Conservation (phyloP, 1,140 invertebrate species). For the Heliconius eleuchia region DNA sequence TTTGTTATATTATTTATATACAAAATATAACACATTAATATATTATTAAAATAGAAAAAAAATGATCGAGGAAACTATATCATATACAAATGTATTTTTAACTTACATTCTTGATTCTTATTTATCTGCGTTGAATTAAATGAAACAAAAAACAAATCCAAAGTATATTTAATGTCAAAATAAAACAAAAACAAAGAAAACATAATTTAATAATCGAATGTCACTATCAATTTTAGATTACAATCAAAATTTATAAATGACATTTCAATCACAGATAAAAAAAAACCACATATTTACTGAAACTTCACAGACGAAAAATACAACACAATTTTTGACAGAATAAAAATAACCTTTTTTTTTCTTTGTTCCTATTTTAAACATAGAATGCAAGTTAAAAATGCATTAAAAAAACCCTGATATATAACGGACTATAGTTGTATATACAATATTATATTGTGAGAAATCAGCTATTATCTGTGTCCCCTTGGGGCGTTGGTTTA, state of each 20-base stretch:
- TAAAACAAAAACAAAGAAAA: neutral
- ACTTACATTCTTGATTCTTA: neutral
- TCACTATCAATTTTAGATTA: neutral
- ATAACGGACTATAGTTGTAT: slow-evolving; percentile 12
- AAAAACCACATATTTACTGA: neutral
- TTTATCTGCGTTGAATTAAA: neutral
- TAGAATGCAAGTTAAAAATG: slow-evolving; percentile 7
- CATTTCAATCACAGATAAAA: slow-evolving; percentile 1
- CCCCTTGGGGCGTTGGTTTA: slow-evolving; percentile 54
- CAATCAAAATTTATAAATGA: neutral
- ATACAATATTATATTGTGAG: slow-evolving; percentile 8
- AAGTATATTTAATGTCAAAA: neutral
- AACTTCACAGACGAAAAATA: neutral
- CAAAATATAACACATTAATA: neutral
- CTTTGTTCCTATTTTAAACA: neutral
- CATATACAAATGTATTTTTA: slow-evolving; percentile 3
- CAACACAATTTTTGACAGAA: neutral
- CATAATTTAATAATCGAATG: neutral
- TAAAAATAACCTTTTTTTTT: neutral
- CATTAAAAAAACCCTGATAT: slow-evolving; percentile 17
- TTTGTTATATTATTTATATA: neutral
- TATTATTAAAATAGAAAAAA: neutral
- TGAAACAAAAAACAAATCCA: neutral
- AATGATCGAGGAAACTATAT: neutral
- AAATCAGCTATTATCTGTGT: slow-evolving; percentile 64